Percentiles rank a stretch among this genome's conserved stretches.
phyloP scores from a whole-genome alignment of 2,888 invertebrate species.

The Athalia cordata region DNA sequence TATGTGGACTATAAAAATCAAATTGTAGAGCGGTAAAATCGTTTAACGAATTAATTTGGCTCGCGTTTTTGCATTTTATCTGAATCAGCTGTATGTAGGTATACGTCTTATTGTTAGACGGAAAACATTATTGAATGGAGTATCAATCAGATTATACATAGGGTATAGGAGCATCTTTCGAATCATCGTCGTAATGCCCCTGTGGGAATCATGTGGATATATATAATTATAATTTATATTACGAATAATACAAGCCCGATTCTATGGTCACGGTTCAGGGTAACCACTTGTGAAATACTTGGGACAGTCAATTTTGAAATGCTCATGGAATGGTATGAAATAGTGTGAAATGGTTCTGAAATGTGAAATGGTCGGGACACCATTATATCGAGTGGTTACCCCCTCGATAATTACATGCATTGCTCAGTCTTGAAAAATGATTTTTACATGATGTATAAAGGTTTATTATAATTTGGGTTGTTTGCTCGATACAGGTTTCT shows the following conservation, averaged over 20 bases:
- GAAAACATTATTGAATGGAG: background rate
- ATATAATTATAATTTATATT: conserved; percentile 2
- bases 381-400: too few relatives aligned
- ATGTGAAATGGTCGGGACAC: too few relatives aligned
- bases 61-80: too few relatives aligned
- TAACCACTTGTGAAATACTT: too few relatives aligned
- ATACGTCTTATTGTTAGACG: too few relatives aligned
- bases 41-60: conserved; percentile 17
- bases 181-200: conserved; percentile 34
- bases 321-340: too few relatives aligned
- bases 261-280: conserved; percentile 40
- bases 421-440: conserved; percentile 41
- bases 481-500: too few relatives aligned
- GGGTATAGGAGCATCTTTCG: background rate
- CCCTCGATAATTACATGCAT: conserved; percentile 8
- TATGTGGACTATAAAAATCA: background rate
- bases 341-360: too few relatives aligned
- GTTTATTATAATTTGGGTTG: too few relatives aligned
- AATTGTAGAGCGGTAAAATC: background rate
- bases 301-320: too few relatives aligned
- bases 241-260: conserved; percentile 24
- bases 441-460: background rate
- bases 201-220: conserved; percentile 19
- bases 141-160: background rate
- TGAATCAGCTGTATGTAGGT: too few relatives aligned